Conservation (phyloP, 2,113 vertebrate genomes). For the Paralichthys olivaceus region DNA sequence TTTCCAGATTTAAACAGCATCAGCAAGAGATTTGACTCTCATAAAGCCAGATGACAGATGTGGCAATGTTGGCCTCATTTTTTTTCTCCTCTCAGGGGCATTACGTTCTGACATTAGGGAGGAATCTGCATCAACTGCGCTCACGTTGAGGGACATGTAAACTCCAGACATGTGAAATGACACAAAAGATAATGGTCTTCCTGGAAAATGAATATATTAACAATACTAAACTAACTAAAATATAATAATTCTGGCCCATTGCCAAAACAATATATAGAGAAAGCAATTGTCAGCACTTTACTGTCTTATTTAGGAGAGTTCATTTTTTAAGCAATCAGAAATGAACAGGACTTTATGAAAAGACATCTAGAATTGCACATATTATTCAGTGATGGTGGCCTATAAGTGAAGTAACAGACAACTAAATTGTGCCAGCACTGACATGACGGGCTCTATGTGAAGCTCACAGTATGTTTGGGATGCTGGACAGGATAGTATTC, state of each 20-base stretch:
- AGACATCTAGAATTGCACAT: not conserved
- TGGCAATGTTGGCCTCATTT: not conserved
- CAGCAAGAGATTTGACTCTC: not conserved
- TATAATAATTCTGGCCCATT: not conserved
- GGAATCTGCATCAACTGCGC: not conserved
- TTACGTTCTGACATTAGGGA: not conserved
- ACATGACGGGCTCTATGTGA: too few species aligned
- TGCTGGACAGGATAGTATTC: too few species aligned
- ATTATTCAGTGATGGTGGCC: too few species aligned
- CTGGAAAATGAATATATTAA: not conserved
- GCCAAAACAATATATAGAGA: not conserved
- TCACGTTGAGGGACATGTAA: not conserved
- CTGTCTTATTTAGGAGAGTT: not conserved
- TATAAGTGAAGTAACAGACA: too few species aligned
- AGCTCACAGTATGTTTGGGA: too few species aligned
- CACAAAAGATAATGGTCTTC: not conserved
- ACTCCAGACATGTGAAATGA: not conserved
- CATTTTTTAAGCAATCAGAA: not conserved
- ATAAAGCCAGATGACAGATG: not conserved
- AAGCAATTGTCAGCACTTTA: not conserved
- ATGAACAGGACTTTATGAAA: not conserved
- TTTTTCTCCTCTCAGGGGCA: not conserved
- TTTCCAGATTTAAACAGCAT: not conserved
- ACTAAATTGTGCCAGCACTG: too few species aligned
- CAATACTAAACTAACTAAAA: not conserved